Conservation (phyloP, 2,797 vertebrate species). For the Dallia pectoralis region DNA sequence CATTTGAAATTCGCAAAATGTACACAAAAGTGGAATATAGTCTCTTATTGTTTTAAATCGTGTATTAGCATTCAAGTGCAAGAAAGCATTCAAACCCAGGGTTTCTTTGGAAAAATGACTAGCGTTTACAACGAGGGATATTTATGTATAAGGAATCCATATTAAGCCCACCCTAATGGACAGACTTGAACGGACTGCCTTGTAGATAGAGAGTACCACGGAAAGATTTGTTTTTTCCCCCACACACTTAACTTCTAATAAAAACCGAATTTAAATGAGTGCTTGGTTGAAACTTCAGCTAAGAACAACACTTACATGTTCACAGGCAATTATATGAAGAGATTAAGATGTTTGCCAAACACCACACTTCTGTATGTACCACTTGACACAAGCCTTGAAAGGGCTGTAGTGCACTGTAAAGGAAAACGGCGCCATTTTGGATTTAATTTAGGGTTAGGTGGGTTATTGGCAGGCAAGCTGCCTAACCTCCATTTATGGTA, state of each 20-base stretch:
- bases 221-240: background rate
- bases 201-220: background rate
- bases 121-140: background rate
- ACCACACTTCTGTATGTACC: background rate
- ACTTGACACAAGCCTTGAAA: background rate
- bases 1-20: too few relatives aligned
- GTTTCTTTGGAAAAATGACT: background rate
- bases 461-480: slow-evolving; percentile 4
- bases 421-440: background rate
- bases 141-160: background rate
- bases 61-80: background rate
- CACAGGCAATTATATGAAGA: background rate
- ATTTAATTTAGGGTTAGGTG: background rate
- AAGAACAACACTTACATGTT: background rate
- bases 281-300: background rate
- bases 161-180: background rate
- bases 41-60: background rate
- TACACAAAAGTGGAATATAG: background rate
- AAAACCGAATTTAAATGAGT: background rate
- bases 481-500: slow-evolving; percentile 59
- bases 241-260: background rate
- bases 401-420: background rate
- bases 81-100: background rate
- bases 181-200: background rate
- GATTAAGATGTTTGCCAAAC: background rate